Base-by-base conservation (phyloP, 2,888 invertebrate genomes). In the Eilema depressum region DNA sequence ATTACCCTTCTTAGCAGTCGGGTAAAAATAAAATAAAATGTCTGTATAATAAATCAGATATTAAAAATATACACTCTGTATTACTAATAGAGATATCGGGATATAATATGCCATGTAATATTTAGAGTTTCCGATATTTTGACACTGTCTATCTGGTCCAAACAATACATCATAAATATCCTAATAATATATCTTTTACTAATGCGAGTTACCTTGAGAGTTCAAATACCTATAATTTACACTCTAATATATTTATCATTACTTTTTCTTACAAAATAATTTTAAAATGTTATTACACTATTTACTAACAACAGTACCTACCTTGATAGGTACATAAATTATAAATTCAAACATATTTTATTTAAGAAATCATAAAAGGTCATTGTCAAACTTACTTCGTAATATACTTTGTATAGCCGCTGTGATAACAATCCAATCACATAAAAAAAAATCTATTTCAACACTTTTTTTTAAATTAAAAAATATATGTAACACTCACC, bases 401-500 rank as follows among this genome's bases (percentile, higher is more conserved):
- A 47, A 47, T 47, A 47, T 20, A 20, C 20, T 33, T 17, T 41
- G 3, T 47, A 47, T 47, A 47, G 7, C 20, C n/a, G 2, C 1
- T n/a, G n/a, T 53, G 10, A 7, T 20, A 47, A 20, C 53, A n/a
- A 53, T 53, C 53, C 53, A 53, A 53, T 53, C 53, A 53, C 53
- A 53, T 47, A 20, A n/a, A 53, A 10, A 20, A n/a, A n/a, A 1
- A 10, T n/a, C 0, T 20, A 10, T n/a, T 2, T 20, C 20, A 63
- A 63, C 63, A 63, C 63, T 26, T 59, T 11, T 23, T 17, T 41
- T 47, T 47, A 20, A 14, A 33, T 66, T 59, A 59, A 69, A 69
- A n/a, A 41, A 53, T 23, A 65, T 26, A 53, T 23, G 56, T 26
- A 66, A 37, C 41, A 70, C 62, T 70, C 66, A 70, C 65, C 63